Conservation (phyloP, 2,888 invertebrate genomes). For the Bombylius major region DNA sequence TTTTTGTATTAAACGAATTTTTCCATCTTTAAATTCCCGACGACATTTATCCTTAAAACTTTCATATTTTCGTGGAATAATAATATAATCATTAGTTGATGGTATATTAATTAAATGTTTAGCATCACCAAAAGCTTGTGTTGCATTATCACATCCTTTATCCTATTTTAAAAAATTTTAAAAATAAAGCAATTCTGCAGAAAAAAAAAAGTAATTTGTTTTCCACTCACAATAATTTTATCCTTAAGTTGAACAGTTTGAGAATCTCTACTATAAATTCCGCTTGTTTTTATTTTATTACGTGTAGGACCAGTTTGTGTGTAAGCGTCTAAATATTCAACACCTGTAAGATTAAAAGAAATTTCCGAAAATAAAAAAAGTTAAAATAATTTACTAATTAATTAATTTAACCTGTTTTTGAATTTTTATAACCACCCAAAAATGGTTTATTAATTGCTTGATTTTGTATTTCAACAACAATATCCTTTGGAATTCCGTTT, state of each 20-base stretch:
- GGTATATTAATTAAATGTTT: slow-evolving; percentile 40
- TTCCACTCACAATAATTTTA: slow-evolving; percentile 23
- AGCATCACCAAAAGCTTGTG: slow-evolving; percentile 31
- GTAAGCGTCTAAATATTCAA: slow-evolving; percentile 67
- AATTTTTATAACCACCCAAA: slow-evolving; percentile 68
- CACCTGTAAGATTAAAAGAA: slow-evolving; percentile 27
- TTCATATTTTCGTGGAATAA: slow-evolving; percentile 50
- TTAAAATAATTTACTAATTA: neutral
- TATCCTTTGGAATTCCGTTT: slow-evolving; percentile 31
- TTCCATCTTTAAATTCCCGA: slow-evolving; percentile 44
- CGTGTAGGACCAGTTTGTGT: slow-evolving; percentile 54
- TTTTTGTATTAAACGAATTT: slow-evolving; percentile 51
- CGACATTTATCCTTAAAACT: slow-evolving; percentile 48
- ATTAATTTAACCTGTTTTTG: slow-evolving; percentile 42
- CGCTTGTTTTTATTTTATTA: slow-evolving; percentile 24
- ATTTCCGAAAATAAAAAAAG: neutral
- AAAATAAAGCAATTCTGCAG: neutral
- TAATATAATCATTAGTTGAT: slow-evolving; percentile 47
- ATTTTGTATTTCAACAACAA: slow-evolving; percentile 48
- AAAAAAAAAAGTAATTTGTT: neutral
- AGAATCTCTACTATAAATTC: slow-evolving; percentile 40
- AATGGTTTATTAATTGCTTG: slow-evolving; percentile 56
- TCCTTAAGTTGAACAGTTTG: slow-evolving; percentile 46
- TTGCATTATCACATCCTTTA: slow-evolving; percentile 28
- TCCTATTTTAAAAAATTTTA: slow-evolving; percentile 20